phyloP scores from a whole-genome alignment of 2,113 vertebrate genomes.

The Rhinolophus sinicus region DNA sequence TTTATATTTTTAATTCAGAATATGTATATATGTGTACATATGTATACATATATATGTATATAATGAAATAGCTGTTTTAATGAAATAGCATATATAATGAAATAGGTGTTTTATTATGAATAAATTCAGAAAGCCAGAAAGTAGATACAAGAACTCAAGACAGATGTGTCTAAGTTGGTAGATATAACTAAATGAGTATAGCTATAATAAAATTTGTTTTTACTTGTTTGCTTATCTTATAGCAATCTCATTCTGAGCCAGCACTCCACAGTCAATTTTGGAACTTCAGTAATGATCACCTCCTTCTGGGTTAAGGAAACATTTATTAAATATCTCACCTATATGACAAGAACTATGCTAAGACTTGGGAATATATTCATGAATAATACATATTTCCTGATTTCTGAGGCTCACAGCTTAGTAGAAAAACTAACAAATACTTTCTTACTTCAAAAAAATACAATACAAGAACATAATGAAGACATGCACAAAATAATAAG shows the following conservation, averaged over 20 bases:
- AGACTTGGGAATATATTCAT: not conserved
- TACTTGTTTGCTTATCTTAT: not conserved
- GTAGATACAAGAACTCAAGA: not conserved
- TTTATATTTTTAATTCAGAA: constrained; percentile 42
- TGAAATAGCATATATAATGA: not conserved
- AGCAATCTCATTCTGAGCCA: not conserved
- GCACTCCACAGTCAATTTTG: not conserved
- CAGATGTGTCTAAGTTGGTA: not conserved
- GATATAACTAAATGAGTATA: not conserved
- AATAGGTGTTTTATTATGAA: not conserved
- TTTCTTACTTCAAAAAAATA: not conserved
- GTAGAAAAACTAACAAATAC: not conserved
- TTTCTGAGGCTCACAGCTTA: not conserved
- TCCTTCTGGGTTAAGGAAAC: not conserved
- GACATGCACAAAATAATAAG: not conserved
- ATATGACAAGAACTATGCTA: not conserved
- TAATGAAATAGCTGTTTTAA: constrained; percentile 14
- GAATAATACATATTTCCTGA: not conserved
- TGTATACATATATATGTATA: not conserved
- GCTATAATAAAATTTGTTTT: not conserved
- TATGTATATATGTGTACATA: not conserved
- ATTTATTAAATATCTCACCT: not conserved
- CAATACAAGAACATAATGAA: not conserved
- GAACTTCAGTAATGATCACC: not conserved
- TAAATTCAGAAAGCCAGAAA: not conserved